A percentile compares a stretch with the other conserved stretches of the same genome.
Conservation (phyloP, 2,888 invertebrate genomes). For the Cryptocheilus praepositus region DNA sequence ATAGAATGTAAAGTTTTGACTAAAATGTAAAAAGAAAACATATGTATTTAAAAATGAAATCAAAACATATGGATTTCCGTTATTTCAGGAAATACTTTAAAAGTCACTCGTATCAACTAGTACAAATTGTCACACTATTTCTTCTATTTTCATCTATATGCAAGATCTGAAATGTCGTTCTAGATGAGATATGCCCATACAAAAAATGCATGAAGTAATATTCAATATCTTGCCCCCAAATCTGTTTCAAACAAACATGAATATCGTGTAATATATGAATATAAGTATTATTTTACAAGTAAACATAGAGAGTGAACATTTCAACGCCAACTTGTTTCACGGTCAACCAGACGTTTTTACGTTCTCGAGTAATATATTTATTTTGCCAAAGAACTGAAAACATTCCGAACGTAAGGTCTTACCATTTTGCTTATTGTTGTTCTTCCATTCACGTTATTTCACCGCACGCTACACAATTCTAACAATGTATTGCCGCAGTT, state of each 20-base stretch:
- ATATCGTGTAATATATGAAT: background rate
- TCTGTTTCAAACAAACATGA: background rate
- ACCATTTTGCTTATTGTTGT: slow-evolving; percentile 38
- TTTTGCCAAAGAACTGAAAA: background rate
- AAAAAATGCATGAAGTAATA: too few species aligned
- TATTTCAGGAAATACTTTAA: too few species aligned
- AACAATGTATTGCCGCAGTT: slow-evolving; percentile 16
- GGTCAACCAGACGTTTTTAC: background rate
- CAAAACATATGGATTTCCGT: too few species aligned
- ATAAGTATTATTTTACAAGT: background rate
- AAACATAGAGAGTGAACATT: background rate
- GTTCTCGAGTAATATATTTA: background rate
- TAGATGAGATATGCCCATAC: too few species aligned
- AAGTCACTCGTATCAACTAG: too few species aligned
- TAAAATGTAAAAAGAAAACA: slow-evolving; percentile 71
- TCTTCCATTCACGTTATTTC: slow-evolving; percentile 33
- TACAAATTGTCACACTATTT: too few species aligned
- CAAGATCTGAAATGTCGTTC: too few species aligned
- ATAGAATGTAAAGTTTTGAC: slow-evolving; percentile 86
- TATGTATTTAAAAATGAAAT: too few species aligned
- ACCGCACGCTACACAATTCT: slow-evolving; percentile 11
- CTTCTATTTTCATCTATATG: too few species aligned
- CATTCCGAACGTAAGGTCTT: background rate
- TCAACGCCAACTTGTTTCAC: background rate
- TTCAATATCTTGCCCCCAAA: background rate